Evolutionary conservation across 2,888 invertebrate species (phyloP).

Genomic region (Drosophila meridionalis): DNA sequence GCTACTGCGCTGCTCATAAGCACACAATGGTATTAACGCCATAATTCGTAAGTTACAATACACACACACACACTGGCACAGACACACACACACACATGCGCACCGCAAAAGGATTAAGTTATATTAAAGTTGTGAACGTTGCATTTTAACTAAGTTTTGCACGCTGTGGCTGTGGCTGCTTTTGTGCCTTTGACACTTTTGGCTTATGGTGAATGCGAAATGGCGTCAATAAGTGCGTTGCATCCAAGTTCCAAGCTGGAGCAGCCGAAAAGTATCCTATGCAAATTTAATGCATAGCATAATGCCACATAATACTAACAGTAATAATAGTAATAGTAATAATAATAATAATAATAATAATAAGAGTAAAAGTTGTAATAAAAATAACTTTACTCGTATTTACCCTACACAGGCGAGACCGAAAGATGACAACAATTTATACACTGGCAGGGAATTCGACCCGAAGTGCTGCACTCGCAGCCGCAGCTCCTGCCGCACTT

Average conservation of each 20-base stretch:
- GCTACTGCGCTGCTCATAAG: constrained; percentile 53
- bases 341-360: constrained; percentile 2
- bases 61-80: constrained; percentile 32
- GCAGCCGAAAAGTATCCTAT: constrained; percentile 36
- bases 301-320: constrained; percentile 46
- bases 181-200: constrained; percentile 58
- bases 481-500: constrained; percentile 13
- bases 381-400: constrained; percentile 13
- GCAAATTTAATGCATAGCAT: constrained; percentile 24
- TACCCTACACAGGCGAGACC: constrained; percentile 27
- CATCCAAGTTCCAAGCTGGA: constrained; percentile 20
- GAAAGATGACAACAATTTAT: constrained; percentile 42
- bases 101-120: constrained; percentile 70
- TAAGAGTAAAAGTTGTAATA: neutral
- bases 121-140: constrained; percentile 71
- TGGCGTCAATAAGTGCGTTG: constrained; percentile 47
- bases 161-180: constrained; percentile 27
- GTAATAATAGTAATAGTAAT: constrained; percentile 38
- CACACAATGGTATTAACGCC: constrained; percentile 77
- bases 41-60: constrained; percentile 70
- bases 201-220: constrained; percentile 39
- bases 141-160: constrained; percentile 55
- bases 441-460: neutral
- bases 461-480: neutral
- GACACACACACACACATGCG: constrained; percentile 23